A percentile compares a stretch with the other conserved stretches of the same genome.
phyloP scores from a whole-genome alignment of 92 coral and sea anemone genomes.

The Paragorgia papillata region DNA sequence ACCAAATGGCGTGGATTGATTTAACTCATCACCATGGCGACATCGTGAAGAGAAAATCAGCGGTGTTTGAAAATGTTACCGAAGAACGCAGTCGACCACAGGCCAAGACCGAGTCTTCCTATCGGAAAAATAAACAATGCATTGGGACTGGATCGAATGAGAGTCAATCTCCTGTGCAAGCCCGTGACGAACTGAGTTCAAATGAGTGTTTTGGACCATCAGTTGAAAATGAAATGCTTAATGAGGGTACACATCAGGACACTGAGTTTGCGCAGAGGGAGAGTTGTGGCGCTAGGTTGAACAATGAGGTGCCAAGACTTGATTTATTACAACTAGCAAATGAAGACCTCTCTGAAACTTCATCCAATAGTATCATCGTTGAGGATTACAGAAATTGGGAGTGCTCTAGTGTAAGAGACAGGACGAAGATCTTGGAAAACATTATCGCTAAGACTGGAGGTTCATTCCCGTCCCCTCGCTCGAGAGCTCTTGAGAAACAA shows the following conservation, averaged over 20 bases:
- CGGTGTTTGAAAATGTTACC: conserved; percentile 29
- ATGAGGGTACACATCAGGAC: not conserved
- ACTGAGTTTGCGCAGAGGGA: not conserved
- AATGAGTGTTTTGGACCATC: not conserved
- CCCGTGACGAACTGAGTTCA: not conserved
- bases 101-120: not conserved
- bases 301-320: conserved; percentile 14
- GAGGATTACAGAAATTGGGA: conserved; percentile 57
- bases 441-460: conserved; percentile 54
- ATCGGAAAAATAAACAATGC: not conserved
- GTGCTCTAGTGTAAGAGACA: conserved; percentile 72
- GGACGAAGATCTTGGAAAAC: conserved; percentile 77
- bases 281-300: not conserved
- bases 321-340: conserved; percentile 3
- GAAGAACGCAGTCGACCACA: not conserved
- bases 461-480: conserved; percentile 38
- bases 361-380: conserved; percentile 30
- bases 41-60: conserved; percentile 34
- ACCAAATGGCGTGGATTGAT: conserved; percentile 34
- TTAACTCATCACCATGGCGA: conserved; percentile 34
- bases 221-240: not conserved
- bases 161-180: not conserved
- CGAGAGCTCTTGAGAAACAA: not conserved
- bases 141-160: not conserved
- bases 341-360: not conserved